Evolutionary conservation across 2,888 invertebrate species (phyloP).

Genomic region (Gonocerus acuteangulatus): DNA sequence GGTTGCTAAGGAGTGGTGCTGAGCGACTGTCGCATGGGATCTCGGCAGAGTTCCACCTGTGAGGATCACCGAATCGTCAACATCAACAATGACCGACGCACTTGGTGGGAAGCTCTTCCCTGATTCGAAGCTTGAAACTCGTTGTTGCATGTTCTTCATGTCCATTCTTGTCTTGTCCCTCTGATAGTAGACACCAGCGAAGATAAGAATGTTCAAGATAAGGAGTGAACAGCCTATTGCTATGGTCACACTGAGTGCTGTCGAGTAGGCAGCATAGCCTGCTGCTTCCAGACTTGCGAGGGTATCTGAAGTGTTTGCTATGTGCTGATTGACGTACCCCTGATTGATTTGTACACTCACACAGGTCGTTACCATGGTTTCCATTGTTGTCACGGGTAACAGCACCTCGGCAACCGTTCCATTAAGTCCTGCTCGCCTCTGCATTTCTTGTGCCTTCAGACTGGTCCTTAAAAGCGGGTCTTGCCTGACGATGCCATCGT

Average conservation of each 20-base stretch:
- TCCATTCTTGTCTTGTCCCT: slow-evolving; percentile 68
- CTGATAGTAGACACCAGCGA: slow-evolving; percentile 79
- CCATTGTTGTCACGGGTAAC: slow-evolving; percentile 56
- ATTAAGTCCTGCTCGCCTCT: slow-evolving; percentile 35
- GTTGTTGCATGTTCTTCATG: slow-evolving; percentile 67
- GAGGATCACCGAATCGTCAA: slow-evolving; percentile 59
- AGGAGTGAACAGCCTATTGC: slow-evolving; percentile 74
- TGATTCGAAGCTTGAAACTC: slow-evolving; percentile 48
- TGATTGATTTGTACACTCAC: slow-evolving; percentile 55
- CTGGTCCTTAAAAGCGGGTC: slow-evolving; percentile 48
- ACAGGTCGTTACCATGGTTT: slow-evolving; percentile 63
- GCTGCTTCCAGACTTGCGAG: slow-evolving; percentile 72
- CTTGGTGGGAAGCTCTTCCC: slow-evolving; percentile 70
- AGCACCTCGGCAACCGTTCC: slow-evolving; percentile 40
- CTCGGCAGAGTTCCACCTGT: slow-evolving; percentile 37
- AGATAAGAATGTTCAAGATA: slow-evolving; percentile 72
- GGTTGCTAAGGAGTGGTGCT: slow-evolving; percentile 35
- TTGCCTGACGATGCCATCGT: slow-evolving; percentile 80
- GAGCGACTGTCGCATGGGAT: slow-evolving; percentile 30
- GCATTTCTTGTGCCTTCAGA: slow-evolving; percentile 33
- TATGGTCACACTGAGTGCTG: slow-evolving; percentile 68
- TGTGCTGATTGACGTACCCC: slow-evolving; percentile 49
- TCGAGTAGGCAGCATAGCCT: slow-evolving; percentile 64
- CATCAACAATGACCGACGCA: slow-evolving; percentile 74
- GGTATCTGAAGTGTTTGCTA: slow-evolving; percentile 62